These are phyloP conservation scores for Rhaphigaster nebulosa DNA, from an alignment of 2,888 invertebrate genomes.

Conservation along the genomic window DNA sequence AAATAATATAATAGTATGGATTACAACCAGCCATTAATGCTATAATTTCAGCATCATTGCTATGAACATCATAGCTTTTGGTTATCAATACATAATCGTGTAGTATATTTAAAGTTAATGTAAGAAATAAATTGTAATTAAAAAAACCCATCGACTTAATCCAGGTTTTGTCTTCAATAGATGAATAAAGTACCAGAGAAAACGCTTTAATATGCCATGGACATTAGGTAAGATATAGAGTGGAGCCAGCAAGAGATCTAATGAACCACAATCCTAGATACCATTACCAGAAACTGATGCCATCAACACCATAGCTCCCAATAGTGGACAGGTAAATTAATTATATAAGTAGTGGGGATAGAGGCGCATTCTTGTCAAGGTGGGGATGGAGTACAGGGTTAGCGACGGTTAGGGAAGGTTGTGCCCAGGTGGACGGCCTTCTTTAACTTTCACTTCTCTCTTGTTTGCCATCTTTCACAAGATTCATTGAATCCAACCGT, in stretches of 20 bases:
- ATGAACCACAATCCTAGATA: not conserved
- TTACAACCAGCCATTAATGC: no score
- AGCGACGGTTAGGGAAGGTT: constrained; percentile 26
- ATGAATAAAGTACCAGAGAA: not conserved
- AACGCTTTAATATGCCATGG: not conserved
- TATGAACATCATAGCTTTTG: no score
- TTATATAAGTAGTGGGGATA: not conserved
- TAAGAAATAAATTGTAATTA: no score
- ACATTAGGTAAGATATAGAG: not conserved
- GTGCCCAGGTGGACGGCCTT: constrained; percentile 29
- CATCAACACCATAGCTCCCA: not conserved
- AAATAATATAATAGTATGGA: no score
- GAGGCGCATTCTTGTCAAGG: constrained; percentile 12
- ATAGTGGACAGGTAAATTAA: not conserved
- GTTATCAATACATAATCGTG: no score
- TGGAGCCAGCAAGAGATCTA: not conserved
- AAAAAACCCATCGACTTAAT: no score
- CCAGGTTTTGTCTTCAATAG: not conserved
- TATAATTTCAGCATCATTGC: no score
- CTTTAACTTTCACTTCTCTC: constrained; percentile 33
- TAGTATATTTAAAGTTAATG: no score
- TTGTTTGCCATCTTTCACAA: constrained; percentile 41
- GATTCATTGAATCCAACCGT: not conserved
- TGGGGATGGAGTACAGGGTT: constrained; percentile 38
- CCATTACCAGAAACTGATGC: not conserved